Base-by-base conservation (phyloP, 2,797 vertebrate genomes). In the Myiothlypis coronata region DNA sequence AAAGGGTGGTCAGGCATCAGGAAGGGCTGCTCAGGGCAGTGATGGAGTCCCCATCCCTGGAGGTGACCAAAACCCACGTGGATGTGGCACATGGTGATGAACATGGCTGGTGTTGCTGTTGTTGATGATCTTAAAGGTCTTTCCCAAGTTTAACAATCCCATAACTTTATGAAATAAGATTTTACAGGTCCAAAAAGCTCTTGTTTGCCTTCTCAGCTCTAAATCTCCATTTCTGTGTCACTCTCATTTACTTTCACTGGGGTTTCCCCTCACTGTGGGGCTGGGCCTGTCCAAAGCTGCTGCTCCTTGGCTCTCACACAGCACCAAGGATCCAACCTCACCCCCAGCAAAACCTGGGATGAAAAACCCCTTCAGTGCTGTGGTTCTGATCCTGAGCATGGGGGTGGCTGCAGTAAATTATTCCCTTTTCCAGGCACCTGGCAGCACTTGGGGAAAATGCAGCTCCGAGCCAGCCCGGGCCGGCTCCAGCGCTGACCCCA, bases 51-150 rank as follows among this genome's bases (percentile, higher is more conserved):
- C 52, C 53, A 52, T 19, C 30, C 39, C 26, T 67, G 61, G 34
- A 49, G 23, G 14, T n/a, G 26, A 17, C 3, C 32, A 10, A 8
- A 52, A 44, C 0, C 43, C 23, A 1, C 2, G 0, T 12, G 41
- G 15, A 43, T 18, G 46, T 67, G 68, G 39, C 59, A 8, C 14
- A 0, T 6, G 24, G 2, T 18, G 46, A 6, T 17, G 60, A 23
- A 1, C 5, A 0, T 11, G 6, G 39, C 4, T 23, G 53, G 1
- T 12, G 12, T 13, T 20, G 61, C 37, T 81, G 22, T 7, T 37
- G 50, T 6, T 16, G 70, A 11, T 47, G 69, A 28, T 17, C 63
- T 49, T 4, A 4, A 14, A 63, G 27, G 13, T 2, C 43, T 63
- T 44, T 50, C 4, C 71, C 43, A 14, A 14, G 35, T 18, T 44